phyloP scores from a whole-genome alignment of 2,888 invertebrate species.

The Imbricaverruca yamaguchii region DNA sequence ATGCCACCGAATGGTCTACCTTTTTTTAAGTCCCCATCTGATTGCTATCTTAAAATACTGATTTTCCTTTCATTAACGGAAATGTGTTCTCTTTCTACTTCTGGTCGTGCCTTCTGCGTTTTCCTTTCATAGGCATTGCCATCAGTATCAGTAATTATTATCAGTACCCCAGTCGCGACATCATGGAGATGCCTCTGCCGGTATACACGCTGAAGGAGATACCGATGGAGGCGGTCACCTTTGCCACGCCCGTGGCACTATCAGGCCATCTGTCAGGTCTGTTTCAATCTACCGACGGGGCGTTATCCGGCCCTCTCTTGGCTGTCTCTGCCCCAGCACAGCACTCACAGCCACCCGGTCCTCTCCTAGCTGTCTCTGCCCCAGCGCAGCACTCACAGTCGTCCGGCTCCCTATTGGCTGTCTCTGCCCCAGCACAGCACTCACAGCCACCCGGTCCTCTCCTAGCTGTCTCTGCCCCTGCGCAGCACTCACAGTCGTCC shows the following conservation, averaged over 20 bases:
- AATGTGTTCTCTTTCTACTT: no score
- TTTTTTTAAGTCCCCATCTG: no score
- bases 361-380: not conserved
- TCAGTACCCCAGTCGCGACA: no score
- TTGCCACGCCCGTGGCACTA: not conserved
- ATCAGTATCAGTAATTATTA: no score
- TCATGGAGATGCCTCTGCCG: not conserved
- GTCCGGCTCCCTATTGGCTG: not conserved
- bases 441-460: not conserved
- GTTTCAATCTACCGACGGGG: no score
- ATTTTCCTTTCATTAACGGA: no score
- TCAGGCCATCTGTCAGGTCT: not conserved
- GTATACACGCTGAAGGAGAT: conserved; percentile 1
- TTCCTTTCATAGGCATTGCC: no score
- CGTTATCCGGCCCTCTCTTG: not conserved
- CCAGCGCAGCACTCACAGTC: not conserved
- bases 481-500: not conserved
- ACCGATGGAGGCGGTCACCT: not conserved
- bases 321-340: not conserved
- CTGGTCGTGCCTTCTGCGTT: no score
- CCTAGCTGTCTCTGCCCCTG: not conserved
- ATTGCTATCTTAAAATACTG: no score
- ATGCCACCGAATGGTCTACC: no score
- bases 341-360: not conserved
- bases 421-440: not conserved